Conservation (phyloP, 2,797 vertebrate genomes). For the Manis javanica region DNA sequence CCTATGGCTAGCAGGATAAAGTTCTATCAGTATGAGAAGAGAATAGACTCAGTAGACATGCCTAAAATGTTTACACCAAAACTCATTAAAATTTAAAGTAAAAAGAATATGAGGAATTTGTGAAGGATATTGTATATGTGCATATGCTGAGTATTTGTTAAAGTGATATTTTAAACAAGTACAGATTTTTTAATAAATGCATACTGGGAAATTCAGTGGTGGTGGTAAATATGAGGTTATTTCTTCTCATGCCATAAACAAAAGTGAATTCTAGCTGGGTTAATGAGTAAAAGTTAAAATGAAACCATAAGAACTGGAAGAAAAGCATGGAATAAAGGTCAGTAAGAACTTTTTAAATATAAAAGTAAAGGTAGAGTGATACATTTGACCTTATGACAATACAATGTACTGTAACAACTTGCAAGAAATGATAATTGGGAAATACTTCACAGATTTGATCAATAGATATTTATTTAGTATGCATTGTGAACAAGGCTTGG, state of each 20-base stretch:
- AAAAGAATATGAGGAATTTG: neutral
- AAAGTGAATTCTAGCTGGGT: neutral
- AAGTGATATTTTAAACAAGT: neutral
- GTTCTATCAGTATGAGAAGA: neutral
- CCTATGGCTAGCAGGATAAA: neutral
- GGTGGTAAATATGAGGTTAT: neutral
- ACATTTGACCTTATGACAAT: neutral
- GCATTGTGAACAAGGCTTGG: neutral
- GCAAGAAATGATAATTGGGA: neutral
- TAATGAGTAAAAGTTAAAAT: constrained; percentile 5
- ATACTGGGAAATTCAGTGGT: neutral
- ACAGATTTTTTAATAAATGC: neutral
- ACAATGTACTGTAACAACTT: neutral
- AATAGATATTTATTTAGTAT: neutral
- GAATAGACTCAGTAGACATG: neutral
- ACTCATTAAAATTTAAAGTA: constrained; percentile 42
- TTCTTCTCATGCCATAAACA: neutral
- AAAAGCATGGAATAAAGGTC: neutral
- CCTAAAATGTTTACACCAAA: constrained; percentile 20
- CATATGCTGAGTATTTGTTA: neutral
- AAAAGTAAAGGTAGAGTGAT: neutral
- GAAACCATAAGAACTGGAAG: neutral
- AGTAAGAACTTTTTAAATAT: neutral
- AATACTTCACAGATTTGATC: neutral
- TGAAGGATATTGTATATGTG: neutral